Base-by-base conservation (phyloP, 2,888 invertebrate genomes). In the Onthophagus sagittarius region DNA sequence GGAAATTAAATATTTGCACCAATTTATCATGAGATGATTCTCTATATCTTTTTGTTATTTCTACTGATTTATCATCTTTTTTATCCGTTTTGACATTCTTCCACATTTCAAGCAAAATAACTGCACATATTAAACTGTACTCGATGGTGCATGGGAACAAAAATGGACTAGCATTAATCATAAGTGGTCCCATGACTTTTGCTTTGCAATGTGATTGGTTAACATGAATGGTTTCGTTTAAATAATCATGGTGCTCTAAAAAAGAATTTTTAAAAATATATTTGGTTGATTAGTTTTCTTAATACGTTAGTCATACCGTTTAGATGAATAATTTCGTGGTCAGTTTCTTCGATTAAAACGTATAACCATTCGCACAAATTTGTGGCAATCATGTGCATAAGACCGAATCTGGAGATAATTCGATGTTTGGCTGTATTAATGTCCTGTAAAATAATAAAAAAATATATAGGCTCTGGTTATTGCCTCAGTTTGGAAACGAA, bases 101-200 rank as follows among this genome's bases (percentile, higher is more conserved):
- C 96, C 97, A 98, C 94, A 98, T 97, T 64, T 97, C 95, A 84
- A 97, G 97, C 71, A 98, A 87, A 76, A 98, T 94, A 62, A 97
- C 98, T 0, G 98, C 97, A 81, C 98, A 97, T 77, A 98, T 97
- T 72, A 98, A 88, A 69, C 97, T 96, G 86, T 98, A 98, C 86
- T 98, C 97, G 77, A 98, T 97, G 72, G 92, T 92, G 73, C 97
- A 97, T 0, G 98, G 98, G 81, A 97, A 98, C 62, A 98, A 89
- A 82, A 98, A 97, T 0, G 97, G 96, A 64, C 96, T 95, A 0
- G 97, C 96, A 79, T 96, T 95, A 84, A 94, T 94, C 0, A 96
- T 95, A 71, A 96, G 84, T 0, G 94, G 93, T 11, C 95, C 78
- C 81, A 83, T 83, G 1, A 81, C 78, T 53, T 79, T 74, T 15